Percentiles rank a stretch among this genome's conserved stretches.
phyloP scores from a whole-genome alignment of 2,888 invertebrate species.

The Dione vanillae region DNA sequence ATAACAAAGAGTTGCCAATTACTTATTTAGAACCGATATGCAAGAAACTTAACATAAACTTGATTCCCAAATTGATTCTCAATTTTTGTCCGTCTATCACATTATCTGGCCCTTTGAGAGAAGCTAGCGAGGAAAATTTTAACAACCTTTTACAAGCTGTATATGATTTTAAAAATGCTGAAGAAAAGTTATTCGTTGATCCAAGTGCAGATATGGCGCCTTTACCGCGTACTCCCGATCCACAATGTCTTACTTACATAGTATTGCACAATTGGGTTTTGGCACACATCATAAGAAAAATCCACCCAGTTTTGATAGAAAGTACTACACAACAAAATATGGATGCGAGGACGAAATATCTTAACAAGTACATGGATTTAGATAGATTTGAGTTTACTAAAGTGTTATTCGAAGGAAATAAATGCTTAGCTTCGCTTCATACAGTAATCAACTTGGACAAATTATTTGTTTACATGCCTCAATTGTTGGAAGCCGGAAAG shows the following conservation, averaged over 20 bases:
- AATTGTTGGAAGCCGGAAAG: constrained; percentile 71
- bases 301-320: constrained; percentile 83
- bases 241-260: constrained; percentile 85
- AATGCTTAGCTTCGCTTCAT: constrained; percentile 84
- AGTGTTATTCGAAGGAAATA: constrained; percentile 82
- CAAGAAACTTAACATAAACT: constrained; percentile 88
- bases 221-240: constrained; percentile 73
- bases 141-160: constrained; percentile 72
- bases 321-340: constrained; percentile 77
- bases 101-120: constrained; percentile 68
- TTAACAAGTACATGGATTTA: constrained; percentile 85
- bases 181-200: constrained; percentile 79
- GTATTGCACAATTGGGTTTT: constrained; percentile 88
- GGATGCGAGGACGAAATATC: constrained; percentile 83
- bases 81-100: constrained; percentile 89
- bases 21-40: constrained; percentile 88
- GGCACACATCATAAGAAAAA: constrained; percentile 87
- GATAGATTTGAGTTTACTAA: constrained; percentile 82
- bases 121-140: constrained; percentile 69
- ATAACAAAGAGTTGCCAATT: constrained; percentile 87
- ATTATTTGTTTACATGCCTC: constrained; percentile 80
- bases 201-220: constrained; percentile 74
- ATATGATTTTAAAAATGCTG: constrained; percentile 74
- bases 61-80: constrained; percentile 88
- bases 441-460: constrained; percentile 81